Evolutionary conservation across 2,797 vertebrate genomes (phyloP).

Genomic region (Hydrophis major): DNA sequence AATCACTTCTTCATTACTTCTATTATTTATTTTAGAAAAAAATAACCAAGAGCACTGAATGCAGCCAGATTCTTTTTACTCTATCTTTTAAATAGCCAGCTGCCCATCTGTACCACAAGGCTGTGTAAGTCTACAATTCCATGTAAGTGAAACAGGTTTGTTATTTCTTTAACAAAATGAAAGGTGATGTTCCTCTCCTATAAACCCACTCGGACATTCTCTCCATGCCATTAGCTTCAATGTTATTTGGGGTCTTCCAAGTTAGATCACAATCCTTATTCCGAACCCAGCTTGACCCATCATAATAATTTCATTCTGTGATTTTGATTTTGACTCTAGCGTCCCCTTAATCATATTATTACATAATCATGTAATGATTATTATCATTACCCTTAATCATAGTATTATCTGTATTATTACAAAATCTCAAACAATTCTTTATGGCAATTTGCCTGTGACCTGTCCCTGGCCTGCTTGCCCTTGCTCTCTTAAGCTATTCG

Average conservation of each 20-base stretch:
- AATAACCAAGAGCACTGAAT: background rate
- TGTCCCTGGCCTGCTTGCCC: background rate
- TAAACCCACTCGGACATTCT: background rate
- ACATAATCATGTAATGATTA: no score
- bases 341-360: background rate
- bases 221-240: background rate
- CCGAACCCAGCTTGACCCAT: background rate
- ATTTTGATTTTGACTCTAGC: background rate
- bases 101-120: background rate
- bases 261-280: background rate
- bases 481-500: background rate
- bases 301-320: background rate
- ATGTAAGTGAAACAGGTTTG: background rate
- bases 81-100: background rate
- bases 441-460: background rate
- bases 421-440: background rate
- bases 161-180: background rate
- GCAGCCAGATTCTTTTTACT: background rate
- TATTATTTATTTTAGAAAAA: background rate
- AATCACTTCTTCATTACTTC: background rate
- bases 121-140: background rate
- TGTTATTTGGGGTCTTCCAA: background rate
- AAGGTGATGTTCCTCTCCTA: background rate
- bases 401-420: background rate
- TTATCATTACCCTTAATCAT: no score